Percentiles rank a stretch among this genome's conserved stretches.
Evolutionary conservation across 2,888 invertebrate genomes (phyloP).

Genomic region (Teinopalpus imperialis): DNA sequence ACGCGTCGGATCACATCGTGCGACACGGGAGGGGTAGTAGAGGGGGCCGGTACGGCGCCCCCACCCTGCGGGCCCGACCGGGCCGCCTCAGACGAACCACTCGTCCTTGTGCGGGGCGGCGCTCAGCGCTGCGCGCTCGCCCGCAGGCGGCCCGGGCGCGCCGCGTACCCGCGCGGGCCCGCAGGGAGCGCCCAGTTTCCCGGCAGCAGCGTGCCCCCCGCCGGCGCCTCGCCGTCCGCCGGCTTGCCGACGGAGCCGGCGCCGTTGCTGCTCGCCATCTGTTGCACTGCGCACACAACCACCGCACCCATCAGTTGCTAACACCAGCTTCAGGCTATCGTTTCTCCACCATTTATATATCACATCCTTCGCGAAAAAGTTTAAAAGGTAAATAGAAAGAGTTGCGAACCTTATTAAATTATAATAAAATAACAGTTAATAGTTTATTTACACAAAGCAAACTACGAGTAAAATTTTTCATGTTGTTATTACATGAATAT

Average conservation of each 20-base stretch:
- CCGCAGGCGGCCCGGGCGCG: slow-evolving; percentile 95
- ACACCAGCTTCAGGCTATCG: no score
- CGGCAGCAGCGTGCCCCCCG: slow-evolving; percentile 83
- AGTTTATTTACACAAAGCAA: no score
- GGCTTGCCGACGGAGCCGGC: slow-evolving; percentile 66
- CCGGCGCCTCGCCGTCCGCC: slow-evolving; percentile 80
- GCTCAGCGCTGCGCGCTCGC: slow-evolving; percentile 95
- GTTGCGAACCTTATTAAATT: no score
- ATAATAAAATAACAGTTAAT: no score
- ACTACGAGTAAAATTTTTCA: no score
- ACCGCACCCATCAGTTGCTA: no score
- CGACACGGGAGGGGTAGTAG: slow-evolving; percentile 25
- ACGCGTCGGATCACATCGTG: slow-evolving; percentile 19
- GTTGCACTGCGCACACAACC: slow-evolving; percentile 83
- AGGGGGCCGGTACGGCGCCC: slow-evolving; percentile 66
- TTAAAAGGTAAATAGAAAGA: no score
- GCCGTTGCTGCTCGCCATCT: slow-evolving; percentile 86
- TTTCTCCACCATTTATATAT: no score
- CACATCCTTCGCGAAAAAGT: no score
- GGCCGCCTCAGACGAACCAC: slow-evolving; percentile 90
- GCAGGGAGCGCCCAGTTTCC: slow-evolving; percentile 98
- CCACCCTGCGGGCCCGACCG: slow-evolving; percentile 68
- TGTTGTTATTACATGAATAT: no score
- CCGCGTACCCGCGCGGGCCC: slow-evolving; percentile 87
- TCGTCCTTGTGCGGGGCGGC: slow-evolving; percentile 93